Base-by-base conservation (phyloP, 1,140 invertebrate genomes). In the Hyles euphorbiae region DNA sequence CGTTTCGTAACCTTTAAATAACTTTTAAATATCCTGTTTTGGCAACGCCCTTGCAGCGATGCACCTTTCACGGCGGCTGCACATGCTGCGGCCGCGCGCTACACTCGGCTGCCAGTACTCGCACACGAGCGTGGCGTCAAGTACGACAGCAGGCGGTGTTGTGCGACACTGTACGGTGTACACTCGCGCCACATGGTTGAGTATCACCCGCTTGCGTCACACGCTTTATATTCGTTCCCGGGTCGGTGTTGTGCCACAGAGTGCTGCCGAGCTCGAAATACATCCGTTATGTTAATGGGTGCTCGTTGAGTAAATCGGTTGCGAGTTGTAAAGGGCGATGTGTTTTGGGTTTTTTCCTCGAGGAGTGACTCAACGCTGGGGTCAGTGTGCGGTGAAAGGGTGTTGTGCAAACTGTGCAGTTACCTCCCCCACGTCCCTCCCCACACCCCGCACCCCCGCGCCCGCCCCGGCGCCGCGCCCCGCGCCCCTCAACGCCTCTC, bases 361-460 rank as follows among this genome's bases (percentile, higher is more conserved):
- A 43, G 34, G 53, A 58, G 45, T 63, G 54, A 63, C 9, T 8
- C 54, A 40, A 40, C 36, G 36, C 36, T 40, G 36, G 44, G 50
- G 59, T 61, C 43, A 50, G 32, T 33, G 3, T 48, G 55, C 56
- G 34, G 56, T 69, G 63, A 70, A 67, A 70, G 61, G 61, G 56
- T 61, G 58, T 70, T 66, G 63, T 65, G 67, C 58, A 69, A 69
- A 61, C 40, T 52, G 43, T 47, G n/a, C 48, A 47, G 8, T 22
- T 34, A 34, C 33, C 33, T 10, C 50, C 8, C 36, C 36, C 0
- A 5, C 36, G 8, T 0, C 36, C 5, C 36, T 0, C 47, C 8
- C 9, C 47, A 5, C 46, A 22, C 46, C 46, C n/a, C 46, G n/a
- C 46, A 12, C n/a, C n/a, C 46, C 46, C 1, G n/a, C 44, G 3